Percentiles rank a stretch among this genome's conserved stretches.
Conservation (phyloP, 2,888 invertebrate species). For the Agriopis marginaria region DNA sequence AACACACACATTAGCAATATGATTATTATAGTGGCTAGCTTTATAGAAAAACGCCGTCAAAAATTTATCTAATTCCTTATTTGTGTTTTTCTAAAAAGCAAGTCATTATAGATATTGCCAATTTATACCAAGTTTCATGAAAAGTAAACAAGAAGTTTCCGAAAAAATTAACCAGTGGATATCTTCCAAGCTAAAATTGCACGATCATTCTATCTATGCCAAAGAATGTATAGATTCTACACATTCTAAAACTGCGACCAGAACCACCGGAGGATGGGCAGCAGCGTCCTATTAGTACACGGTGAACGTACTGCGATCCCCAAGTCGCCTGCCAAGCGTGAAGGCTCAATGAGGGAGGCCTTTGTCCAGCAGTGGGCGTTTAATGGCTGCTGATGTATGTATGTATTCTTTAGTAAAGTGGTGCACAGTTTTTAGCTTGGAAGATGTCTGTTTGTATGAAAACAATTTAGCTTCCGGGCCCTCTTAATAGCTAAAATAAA, state of each 20-base stretch:
- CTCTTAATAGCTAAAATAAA: slow-evolving; percentile 64
- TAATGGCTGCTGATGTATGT: too few relatives aligned
- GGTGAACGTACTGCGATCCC: too few relatives aligned
- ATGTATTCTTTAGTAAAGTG: background rate
- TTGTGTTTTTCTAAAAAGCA: background rate
- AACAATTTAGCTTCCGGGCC: background rate
- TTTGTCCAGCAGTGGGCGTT: too few relatives aligned
- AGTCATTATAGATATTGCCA: background rate
- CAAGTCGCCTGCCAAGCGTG: too few relatives aligned
- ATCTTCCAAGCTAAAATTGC: background rate
- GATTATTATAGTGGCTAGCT: background rate
- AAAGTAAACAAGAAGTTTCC: background rate
- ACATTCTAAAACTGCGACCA: too few relatives aligned
- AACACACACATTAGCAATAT: background rate
- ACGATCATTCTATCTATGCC: background rate
- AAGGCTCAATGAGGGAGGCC: too few relatives aligned
- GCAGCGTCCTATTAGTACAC: too few relatives aligned
- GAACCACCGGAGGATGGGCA: too few relatives aligned
- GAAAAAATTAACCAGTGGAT: background rate
- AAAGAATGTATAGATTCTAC: too few relatives aligned
- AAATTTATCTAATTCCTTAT: too few relatives aligned
- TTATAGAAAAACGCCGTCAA: too few relatives aligned
- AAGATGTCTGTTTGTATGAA: background rate
- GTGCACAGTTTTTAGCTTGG: background rate
- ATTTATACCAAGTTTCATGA: background rate